Conservation (phyloP, 2,888 invertebrate species). For the Leucophora obtusa region DNA sequence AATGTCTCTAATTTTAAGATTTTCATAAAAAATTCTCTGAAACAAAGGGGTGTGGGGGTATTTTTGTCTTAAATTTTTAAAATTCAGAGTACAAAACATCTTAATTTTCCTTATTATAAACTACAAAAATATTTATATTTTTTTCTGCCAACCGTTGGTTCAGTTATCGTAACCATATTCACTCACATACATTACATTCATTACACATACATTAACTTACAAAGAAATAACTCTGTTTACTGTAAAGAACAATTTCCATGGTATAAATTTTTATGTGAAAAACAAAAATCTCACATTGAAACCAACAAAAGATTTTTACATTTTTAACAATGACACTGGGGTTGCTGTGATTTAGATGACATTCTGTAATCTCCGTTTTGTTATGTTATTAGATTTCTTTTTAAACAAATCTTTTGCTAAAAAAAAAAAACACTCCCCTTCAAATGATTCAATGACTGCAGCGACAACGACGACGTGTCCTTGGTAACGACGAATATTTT, state of each 20-base stretch:
- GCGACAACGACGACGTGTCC: not conserved
- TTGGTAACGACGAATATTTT: not conserved
- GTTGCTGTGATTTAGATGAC: constrained; percentile 42
- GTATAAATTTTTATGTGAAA: not conserved
- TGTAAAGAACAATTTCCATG: not conserved
- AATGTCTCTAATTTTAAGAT: too few species aligned
- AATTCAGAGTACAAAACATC: too few species aligned
- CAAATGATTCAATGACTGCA: not conserved
- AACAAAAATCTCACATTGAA: constrained; percentile 11
- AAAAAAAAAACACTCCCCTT: not conserved
- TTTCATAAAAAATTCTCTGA: too few species aligned
- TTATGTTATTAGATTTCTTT: constrained; percentile 5
- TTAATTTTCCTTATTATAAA: too few species aligned
- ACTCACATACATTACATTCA: not conserved
- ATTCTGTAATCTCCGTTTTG: constrained; percentile 32
- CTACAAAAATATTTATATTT: too few species aligned
- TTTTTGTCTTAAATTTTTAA: too few species aligned
- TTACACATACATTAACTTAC: not conserved
- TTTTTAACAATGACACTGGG: constrained; percentile 29
- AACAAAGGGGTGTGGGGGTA: too few species aligned
- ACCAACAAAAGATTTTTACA: not conserved
- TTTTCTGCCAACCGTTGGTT: not conserved
- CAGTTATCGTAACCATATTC: too few species aligned
- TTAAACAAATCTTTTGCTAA: not conserved
- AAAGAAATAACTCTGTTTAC: not conserved